Conservation (phyloP, 2,888 invertebrate species). For the Helicoverpa assulta region DNA sequence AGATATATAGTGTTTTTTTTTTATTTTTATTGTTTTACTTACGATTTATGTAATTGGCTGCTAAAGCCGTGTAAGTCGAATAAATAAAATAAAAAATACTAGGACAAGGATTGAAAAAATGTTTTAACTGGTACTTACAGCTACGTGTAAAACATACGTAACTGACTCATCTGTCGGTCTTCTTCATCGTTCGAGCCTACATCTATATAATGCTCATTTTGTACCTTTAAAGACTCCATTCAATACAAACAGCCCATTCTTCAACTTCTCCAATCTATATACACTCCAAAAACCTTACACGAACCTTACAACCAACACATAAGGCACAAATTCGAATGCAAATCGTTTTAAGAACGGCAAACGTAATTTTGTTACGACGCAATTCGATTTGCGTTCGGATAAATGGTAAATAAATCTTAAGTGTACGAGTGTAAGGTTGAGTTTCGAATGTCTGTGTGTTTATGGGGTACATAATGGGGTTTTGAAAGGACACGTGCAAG, state of each 20-base stretch:
- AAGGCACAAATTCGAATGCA: conserved; percentile 57
- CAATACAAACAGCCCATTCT: conserved; percentile 78
- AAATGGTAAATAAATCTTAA: conserved; percentile 32
- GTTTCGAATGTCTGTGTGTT: conserved; percentile 27
- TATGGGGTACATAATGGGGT: conserved; percentile 38
- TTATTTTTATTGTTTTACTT: no score
- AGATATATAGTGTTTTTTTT: no score
- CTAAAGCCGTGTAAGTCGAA: no score
- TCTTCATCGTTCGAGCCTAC: conserved; percentile 51
- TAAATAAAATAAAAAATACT: no score
- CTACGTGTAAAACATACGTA: conserved; percentile 8
- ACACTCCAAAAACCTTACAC: conserved; percentile 5
- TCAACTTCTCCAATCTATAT: conserved; percentile 62
- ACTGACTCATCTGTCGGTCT: conserved; percentile 26
- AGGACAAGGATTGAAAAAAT: not conserved
- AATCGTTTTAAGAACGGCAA: conserved; percentile 46
- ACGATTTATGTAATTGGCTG: no score
- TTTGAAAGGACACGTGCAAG: conserved; percentile 64
- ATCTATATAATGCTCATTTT: conserved; percentile 77
- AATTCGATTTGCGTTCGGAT: conserved; percentile 46
- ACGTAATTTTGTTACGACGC: conserved; percentile 56
- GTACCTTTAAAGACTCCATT: conserved; percentile 82
- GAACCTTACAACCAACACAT: conserved; percentile 27
- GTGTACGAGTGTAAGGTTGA: conserved; percentile 39
- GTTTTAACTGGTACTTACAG: not conserved